phyloP scores from a whole-genome alignment of 2,797 vertebrate genomes.

The Gymnoscopelus braueri region DNA sequence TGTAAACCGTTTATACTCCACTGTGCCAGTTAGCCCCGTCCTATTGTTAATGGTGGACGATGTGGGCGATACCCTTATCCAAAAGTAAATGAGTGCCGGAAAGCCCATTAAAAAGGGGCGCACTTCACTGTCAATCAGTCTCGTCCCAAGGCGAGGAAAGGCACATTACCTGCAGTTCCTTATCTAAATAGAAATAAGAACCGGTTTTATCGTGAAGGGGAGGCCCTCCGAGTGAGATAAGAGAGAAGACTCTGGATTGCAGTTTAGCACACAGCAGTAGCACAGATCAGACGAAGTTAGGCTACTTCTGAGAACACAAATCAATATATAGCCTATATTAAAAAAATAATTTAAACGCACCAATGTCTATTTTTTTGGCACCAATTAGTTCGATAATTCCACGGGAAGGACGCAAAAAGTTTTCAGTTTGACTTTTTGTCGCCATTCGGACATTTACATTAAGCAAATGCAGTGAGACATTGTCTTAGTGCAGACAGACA shows the following conservation, averaged over 20 bases:
- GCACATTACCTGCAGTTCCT: constrained; percentile 86
- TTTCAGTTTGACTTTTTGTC: constrained; percentile 47
- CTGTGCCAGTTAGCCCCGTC: constrained; percentile 69
- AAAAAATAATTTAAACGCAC: constrained; percentile 27
- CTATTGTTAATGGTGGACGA: constrained; percentile 79
- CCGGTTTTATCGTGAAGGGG: constrained; percentile 86
- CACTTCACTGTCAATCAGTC: constrained; percentile 84
- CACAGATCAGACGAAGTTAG: constrained; percentile 52
- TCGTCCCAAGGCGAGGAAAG: constrained; percentile 81
- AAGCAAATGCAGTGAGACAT: background rate
- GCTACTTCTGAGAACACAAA: no score
- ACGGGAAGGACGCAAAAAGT: constrained; percentile 2
- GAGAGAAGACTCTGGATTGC: constrained; percentile 80
- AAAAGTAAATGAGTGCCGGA: constrained; percentile 84
- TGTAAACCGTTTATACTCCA: constrained; percentile 68
- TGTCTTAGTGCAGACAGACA: constrained; percentile 36
- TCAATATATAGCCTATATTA: no score
- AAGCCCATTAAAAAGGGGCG: constrained; percentile 81
- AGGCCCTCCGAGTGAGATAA: constrained; percentile 85
- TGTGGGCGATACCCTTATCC: constrained; percentile 82
- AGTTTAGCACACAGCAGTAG: constrained; percentile 77
- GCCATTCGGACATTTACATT: constrained; percentile 36
- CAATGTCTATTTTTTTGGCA: constrained; percentile 3
- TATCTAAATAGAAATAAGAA: constrained; percentile 91
- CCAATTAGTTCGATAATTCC: constrained; percentile 14